A percentile compares a stretch with the other conserved stretches of the same genome.
phyloP scores from a whole-genome alignment of 2,797 vertebrate genomes.

The Microctenopoma lineatum region DNA sequence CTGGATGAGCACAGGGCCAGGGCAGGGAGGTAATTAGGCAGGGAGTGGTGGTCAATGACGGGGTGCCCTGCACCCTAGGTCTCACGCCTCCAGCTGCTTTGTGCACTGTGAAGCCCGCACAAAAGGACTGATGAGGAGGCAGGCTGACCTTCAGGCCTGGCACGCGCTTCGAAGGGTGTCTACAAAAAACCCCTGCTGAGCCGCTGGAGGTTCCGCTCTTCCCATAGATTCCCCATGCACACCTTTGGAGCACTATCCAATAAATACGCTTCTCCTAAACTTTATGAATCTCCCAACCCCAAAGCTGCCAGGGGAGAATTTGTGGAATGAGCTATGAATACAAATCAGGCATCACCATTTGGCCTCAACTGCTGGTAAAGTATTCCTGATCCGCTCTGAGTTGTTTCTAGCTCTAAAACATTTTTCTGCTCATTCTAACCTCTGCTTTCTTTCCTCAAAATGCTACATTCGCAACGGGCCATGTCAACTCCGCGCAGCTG shows the following conservation, averaged over 20 bases:
- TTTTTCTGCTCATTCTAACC: constrained; percentile 47
- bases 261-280: constrained; percentile 56
- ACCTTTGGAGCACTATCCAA: constrained; percentile 57
- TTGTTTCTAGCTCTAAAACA: constrained; percentile 45
- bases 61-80: constrained; percentile 62
- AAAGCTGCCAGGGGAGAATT: constrained; percentile 62
- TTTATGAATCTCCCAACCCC: constrained; percentile 66
- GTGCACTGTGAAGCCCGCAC: constrained; percentile 56
- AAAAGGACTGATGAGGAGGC: constrained; percentile 78
- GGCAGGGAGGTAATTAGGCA: constrained; percentile 82
- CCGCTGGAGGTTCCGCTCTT: constrained; percentile 68
- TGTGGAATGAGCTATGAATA: constrained; percentile 64
- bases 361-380: constrained; percentile 50
- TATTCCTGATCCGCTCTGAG: constrained; percentile 35
- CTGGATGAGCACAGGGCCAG: constrained; percentile 71
- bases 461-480: constrained; percentile 63
- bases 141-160: constrained; percentile 82
- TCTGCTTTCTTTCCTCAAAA: constrained; percentile 43
- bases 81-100: constrained; percentile 77
- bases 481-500: constrained; percentile 58
- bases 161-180: constrained; percentile 76
- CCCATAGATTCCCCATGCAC: constrained; percentile 38
- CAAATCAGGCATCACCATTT: constrained; percentile 65
- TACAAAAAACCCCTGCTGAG: constrained; percentile 64
- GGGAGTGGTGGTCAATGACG: constrained; percentile 81